Evolutionary conservation across 2,888 invertebrate species (phyloP), one percentile per base, ranked within the genome.

Genomic region (Sceliomorpha sp.): DNA sequence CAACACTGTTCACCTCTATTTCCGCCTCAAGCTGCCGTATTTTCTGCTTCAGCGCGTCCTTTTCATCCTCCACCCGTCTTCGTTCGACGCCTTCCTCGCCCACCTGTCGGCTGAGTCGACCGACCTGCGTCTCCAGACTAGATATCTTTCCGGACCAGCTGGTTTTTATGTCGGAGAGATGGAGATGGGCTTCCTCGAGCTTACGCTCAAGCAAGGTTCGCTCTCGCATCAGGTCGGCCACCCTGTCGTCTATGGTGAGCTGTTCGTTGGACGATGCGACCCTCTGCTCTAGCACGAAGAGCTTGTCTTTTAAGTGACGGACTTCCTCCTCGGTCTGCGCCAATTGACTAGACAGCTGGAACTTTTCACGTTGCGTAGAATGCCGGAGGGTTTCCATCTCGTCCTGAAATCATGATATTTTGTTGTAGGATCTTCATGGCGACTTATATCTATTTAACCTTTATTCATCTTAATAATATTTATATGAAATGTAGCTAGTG

Each of bases 91-190:
- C 94, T 87, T 96, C 95, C 80, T 94, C 96, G 29, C 94, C 96
- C 24, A 94, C 95, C 87, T 95, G 96, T 60, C 95, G 91, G 75
- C 95, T 95, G 63, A 96, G 88, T 66, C 96, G 92, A 77, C 94
- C 94, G 69, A 94, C 93, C 92, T 97, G 97, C n/a, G 95, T 95
- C 86, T 97, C 97, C 31, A 97, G 89, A 0, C 94, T 93, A 9
- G 95, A 92, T 77, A 97, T 97, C 87, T 96, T 96, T 8, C 95
- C 94, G 80, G 96, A 96, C 97, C 97, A 97, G 0, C 95, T 95
- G 0, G 95, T 95, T 86, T 97, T 97, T 73, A 97, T 95, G 80
- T 97, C 96, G 0, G 95, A 94, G 24, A 97, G 89, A 86, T 97
- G 96, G 81, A 96, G 91, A 84, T 96, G 94, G 0, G 96, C 93